Base-by-base conservation (phyloP, 2,113 vertebrate species). In the Silurus asotus region DNA sequence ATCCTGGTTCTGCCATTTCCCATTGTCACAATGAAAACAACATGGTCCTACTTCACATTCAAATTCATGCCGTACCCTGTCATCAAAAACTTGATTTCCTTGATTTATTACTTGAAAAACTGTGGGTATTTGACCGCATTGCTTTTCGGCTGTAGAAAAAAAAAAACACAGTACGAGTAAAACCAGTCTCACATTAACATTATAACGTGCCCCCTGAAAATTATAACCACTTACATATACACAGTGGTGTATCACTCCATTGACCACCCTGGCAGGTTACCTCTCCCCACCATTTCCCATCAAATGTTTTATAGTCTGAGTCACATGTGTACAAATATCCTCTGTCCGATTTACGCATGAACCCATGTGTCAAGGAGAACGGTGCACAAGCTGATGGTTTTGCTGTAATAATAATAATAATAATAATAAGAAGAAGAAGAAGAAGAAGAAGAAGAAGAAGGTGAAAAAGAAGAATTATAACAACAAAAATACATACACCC, bases 221-320 rank as follows among this genome's bases (percentile, higher is more conserved):
- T 45, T 8, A 62, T 72, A 83, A 77, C 5, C n/a, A 84, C 75
- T 92, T 93, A 94, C 93, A 83, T 23, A 93, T 92, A 89, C 93
- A 94, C 11, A 0, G 0, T 19, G 72, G 3, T 10, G 61, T 5
- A 75, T 0, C 10, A 61, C 64, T 19, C 88, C 78, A 88, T 62
- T 0, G 0, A 0, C 48, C 11, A 0, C 10, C 0, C 4, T 0
- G 0, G 86, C 93, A 94, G 15, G 0, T 81, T 13, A 87, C 81
- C 70, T 55, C 25, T 69, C 51, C 78, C 93, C 92, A 93, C 92
- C 92, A 92, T 58, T 86, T 82, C 20, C 88, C 70, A 28, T 0
- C 70, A 17, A 2, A 23, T 77, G 25, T 72, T 89, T 91, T 93
- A 55, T 81, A 93, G 0, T 58, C 82, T 0, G 51, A 2, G 8